Conservation (phyloP, 1,140 invertebrate genomes). For the Drosophila sproati region DNA sequence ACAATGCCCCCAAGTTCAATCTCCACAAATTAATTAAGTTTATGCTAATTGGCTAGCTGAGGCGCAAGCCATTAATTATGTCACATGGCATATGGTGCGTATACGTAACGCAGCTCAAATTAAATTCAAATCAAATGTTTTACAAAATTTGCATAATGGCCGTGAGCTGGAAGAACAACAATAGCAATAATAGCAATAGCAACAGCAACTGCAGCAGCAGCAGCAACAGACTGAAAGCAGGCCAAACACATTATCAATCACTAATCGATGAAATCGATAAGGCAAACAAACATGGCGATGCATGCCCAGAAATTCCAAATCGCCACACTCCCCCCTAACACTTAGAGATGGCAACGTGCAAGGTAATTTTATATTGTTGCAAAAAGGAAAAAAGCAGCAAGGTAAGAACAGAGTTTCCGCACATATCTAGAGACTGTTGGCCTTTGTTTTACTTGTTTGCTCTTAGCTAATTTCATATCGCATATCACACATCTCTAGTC, state of each 20-base stretch:
- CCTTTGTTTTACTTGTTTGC: background rate
- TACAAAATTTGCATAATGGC: constrained; percentile 67
- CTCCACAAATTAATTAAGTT: constrained; percentile 72
- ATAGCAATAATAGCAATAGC: no score
- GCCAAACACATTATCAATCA: constrained; percentile 72
- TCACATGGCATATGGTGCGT: constrained; percentile 40
- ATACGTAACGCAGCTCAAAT: constrained; percentile 57
- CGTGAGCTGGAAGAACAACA: constrained; percentile 17
- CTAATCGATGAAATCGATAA: constrained; percentile 77
- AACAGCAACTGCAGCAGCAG: background rate
- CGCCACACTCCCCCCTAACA: constrained; percentile 8
- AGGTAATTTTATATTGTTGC: background rate
- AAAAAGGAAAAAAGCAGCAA: background rate
- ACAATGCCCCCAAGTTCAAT: constrained; percentile 40
- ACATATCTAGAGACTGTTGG: background rate
- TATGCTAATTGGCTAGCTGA: constrained; percentile 70
- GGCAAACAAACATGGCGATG: constrained; percentile 26
- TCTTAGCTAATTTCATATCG: background rate
- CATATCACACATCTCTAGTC: constrained; percentile 1
- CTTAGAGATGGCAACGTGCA: constrained; percentile 27
- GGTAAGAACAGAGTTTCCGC: background rate
- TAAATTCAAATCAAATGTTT: constrained; percentile 73
- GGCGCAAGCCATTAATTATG: constrained; percentile 60
- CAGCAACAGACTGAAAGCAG: constrained; percentile 29
- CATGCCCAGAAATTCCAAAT: background rate